Conservation (phyloP, 1,140 invertebrate genomes). For the Dysdera silvatica region DNA sequence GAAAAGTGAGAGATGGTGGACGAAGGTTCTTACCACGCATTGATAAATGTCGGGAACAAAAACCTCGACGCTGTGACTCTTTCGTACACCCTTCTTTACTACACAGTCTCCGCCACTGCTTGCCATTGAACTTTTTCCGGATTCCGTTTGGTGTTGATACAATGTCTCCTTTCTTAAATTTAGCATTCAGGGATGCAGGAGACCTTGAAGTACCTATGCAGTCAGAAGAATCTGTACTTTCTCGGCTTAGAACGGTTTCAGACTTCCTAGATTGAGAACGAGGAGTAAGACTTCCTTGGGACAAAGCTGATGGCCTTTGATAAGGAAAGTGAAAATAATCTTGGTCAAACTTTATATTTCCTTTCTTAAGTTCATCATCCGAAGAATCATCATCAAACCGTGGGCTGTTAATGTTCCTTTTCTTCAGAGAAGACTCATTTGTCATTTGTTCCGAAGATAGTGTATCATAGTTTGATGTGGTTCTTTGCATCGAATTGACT, state of each 20-base stretch:
- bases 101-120: slow-evolving; percentile 94
- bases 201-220: slow-evolving; percentile 50
- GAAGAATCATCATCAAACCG: slow-evolving; percentile 65
- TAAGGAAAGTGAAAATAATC: slow-evolving; percentile 29
- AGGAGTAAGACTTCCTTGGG: slow-evolving; percentile 20
- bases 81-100: slow-evolving; percentile 93
- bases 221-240: slow-evolving; percentile 38
- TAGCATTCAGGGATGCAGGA: slow-evolving; percentile 73
- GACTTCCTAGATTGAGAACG: slow-evolving; percentile 21
- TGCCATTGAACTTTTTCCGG: slow-evolving; percentile 97
- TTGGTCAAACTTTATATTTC: slow-evolving; percentile 68
- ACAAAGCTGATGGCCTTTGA: slow-evolving; percentile 13
- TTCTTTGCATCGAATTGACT: slow-evolving; percentile 31
- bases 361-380: slow-evolving; percentile 77
- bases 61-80: slow-evolving; percentile 92
- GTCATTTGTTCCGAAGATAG: slow-evolving; percentile 22
- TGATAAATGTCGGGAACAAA: slow-evolving; percentile 90
- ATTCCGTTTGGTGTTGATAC: slow-evolving; percentile 93
- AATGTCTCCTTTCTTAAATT: slow-evolving; percentile 97
- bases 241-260: slow-evolving; percentile 19
- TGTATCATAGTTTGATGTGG: slow-evolving; percentile 27
- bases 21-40: slow-evolving; percentile 62
- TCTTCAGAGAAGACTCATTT: slow-evolving; percentile 11
- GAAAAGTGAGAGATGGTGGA: slow-evolving; percentile 34
- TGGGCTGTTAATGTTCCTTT: slow-evolving; percentile 27